These are phyloP conservation scores for Dasyornis broadbenti DNA, from an alignment of 2,113 vertebrate genomes.

Conservation along the genomic window DNA sequence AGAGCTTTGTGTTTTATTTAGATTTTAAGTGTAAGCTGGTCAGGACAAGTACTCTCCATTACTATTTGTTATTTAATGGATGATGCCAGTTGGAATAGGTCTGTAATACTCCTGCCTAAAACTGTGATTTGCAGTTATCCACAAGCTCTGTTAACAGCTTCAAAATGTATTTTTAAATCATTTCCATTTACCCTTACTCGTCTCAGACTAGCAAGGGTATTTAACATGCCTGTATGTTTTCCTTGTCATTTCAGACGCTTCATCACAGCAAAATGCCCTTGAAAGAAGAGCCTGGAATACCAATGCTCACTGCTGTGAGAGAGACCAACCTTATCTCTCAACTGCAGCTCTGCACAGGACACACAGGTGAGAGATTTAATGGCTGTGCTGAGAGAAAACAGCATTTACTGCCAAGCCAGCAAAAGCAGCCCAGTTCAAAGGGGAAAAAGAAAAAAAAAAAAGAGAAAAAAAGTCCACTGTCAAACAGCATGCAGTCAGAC, in stretches of 20 bases:
- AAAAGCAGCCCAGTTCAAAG: background rate
- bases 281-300: slow-evolving; percentile 31
- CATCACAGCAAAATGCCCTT: slow-evolving; percentile 49
- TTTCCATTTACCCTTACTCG: background rate
- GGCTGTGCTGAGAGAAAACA: slow-evolving; percentile 25
- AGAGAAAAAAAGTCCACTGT: background rate
- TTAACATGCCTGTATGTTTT: slow-evolving; percentile 21
- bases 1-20: background rate
- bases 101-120: background rate
- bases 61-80: background rate
- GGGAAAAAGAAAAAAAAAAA: rapidly evolving
- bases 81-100: background rate
- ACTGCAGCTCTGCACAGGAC: slow-evolving; percentile 51
- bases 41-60: background rate
- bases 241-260: slow-evolving; percentile 22
- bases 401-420: background rate
- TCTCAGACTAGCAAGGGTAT: background rate
- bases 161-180: slow-evolving; percentile 14
- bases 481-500: background rate
- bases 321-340: slow-evolving; percentile 52
- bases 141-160: background rate
- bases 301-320: slow-evolving; percentile 5
- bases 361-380: slow-evolving; percentile 62
- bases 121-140: background rate
- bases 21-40: background rate